Conservation (phyloP, 2,797 vertebrate genomes). For the Neosalanx taihuensis region DNA sequence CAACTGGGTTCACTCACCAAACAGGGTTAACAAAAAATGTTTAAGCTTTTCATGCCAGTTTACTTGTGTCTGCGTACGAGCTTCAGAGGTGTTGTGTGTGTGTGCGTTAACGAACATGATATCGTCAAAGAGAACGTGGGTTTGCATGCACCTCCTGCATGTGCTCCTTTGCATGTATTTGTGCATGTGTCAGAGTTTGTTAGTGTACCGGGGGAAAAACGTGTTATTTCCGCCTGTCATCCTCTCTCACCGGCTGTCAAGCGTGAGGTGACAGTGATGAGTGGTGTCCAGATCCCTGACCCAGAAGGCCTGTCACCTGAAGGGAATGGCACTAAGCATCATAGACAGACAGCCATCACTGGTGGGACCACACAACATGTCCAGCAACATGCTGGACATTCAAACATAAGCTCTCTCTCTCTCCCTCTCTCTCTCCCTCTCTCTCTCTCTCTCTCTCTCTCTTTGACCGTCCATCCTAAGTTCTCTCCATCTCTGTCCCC, state of each 20-base stretch:
- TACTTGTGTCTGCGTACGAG: background rate
- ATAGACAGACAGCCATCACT: slow-evolving; percentile 1
- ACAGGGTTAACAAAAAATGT: background rate
- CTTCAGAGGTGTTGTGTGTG: background rate
- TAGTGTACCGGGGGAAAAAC: slow-evolving; percentile 60
- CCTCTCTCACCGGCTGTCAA: slow-evolving; percentile 57
- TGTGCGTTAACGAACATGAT: background rate
- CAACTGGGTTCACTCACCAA: background rate
- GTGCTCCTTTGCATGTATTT: slow-evolving; percentile 47
- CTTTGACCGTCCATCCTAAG: background rate
- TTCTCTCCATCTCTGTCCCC: background rate
- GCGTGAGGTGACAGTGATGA: slow-evolving; percentile 69
- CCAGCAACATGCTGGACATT: slow-evolving; percentile 14
- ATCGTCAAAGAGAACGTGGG: background rate
- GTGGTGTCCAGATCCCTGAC: slow-evolving; percentile 61
- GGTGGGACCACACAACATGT: background rate
- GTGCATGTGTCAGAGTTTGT: slow-evolving; percentile 64
- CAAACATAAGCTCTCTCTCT: slow-evolving; percentile 11
- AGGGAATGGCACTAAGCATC: background rate
- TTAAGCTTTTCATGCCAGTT: background rate
- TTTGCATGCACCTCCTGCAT: slow-evolving; percentile 3
- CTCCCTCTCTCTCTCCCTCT: slow-evolving; percentile 4
- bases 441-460: slow-evolving; percentile 15
- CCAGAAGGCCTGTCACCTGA: slow-evolving; percentile 69
- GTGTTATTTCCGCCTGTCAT: slow-evolving; percentile 74